Percentiles rank a stretch among this genome's conserved stretches.
Conservation (phyloP, 2,797 vertebrate species). For the Squalus acanthias region DNA sequence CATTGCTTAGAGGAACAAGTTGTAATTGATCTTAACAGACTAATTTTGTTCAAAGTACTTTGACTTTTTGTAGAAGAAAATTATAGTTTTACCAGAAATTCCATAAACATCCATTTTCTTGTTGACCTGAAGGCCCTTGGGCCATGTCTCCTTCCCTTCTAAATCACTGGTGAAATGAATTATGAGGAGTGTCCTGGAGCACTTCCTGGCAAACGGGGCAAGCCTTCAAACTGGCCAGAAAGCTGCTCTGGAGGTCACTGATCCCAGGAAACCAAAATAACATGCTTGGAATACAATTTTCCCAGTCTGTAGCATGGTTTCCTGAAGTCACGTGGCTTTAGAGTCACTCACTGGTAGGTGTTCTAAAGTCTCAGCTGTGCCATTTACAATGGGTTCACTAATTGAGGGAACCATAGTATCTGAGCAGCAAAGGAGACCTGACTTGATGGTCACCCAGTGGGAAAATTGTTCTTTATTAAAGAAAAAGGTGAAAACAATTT, state of each 20-base stretch:
- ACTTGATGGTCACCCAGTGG: neutral
- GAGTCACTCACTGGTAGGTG: neutral
- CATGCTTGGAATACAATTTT: neutral
- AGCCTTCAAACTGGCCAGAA: neutral
- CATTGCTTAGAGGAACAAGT: neutral
- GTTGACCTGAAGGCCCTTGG: neutral
- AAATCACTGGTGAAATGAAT: neutral
- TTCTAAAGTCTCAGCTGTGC: neutral
- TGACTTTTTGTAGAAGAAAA: neutral
- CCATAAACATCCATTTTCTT: neutral
- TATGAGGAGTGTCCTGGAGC: neutral
- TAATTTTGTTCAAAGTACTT: neutral
- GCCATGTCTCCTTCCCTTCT: neutral
- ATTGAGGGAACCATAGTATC: neutral
- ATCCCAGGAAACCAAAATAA: neutral
- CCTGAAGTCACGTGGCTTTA: neutral
- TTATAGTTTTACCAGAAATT: neutral
- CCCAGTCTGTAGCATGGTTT: neutral
- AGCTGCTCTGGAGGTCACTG: neutral
- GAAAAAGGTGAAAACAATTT: neutral
- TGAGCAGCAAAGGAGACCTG: neutral
- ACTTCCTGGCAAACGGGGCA: neutral
- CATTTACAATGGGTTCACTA: neutral
- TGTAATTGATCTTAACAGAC: neutral
- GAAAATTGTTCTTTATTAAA: neutral